Conservation (phyloP, 2,113 vertebrate species). For the Scatophagus argus region DNA sequence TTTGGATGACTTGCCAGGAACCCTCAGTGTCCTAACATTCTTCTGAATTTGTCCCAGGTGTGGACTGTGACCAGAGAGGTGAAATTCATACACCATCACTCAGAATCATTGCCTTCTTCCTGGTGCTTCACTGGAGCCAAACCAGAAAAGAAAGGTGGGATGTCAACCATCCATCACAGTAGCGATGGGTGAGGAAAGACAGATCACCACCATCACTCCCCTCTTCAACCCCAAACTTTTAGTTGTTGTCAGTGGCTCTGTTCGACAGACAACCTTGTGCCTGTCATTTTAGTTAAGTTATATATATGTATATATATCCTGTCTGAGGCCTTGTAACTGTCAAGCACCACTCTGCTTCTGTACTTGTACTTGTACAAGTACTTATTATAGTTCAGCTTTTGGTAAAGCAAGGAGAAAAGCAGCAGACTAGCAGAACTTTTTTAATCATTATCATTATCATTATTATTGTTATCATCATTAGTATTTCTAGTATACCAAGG, state of each 20-base stretch:
- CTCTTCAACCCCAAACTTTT: constrained; percentile 19
- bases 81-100: constrained; percentile 62
- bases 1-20: constrained; percentile 61
- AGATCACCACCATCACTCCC: constrained; percentile 32
- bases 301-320: constrained; percentile 55
- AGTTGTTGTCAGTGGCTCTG: neutral
- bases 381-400: neutral
- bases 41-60: constrained; percentile 78
- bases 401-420: neutral
- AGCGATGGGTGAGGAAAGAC: constrained; percentile 63
- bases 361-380: too few species aligned
- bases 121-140: constrained; percentile 44
- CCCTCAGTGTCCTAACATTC: constrained; percentile 69
- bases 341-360: constrained; percentile 39
- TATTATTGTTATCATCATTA: neutral
- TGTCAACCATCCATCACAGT: constrained; percentile 32
- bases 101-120: constrained; percentile 76
- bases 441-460: too few species aligned
- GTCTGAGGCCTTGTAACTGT: constrained; percentile 53
- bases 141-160: constrained; percentile 14
- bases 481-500: neutral
- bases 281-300: constrained; percentile 16
- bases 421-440: too few species aligned
- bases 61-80: constrained; percentile 70
- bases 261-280: constrained; percentile 29